These are phyloP conservation scores for Atta texana DNA, from an alignment of 1,140 invertebrate genomes.

Conservation along the genomic window DNA sequence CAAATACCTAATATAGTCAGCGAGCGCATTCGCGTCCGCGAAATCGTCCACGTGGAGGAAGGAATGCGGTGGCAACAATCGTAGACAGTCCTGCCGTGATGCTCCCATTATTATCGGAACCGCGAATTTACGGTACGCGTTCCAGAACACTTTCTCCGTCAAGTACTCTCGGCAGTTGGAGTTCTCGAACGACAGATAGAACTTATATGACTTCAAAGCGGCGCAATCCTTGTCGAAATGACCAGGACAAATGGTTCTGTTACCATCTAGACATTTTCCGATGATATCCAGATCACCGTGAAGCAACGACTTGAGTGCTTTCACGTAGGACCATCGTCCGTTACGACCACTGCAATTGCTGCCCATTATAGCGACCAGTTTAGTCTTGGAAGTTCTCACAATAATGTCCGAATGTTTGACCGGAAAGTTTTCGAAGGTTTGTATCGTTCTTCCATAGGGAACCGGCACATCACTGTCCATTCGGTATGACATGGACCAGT, in stretches of 20 bases:
- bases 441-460: conserved; percentile 88
- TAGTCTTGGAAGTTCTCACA: conserved; percentile 74
- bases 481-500: conserved; percentile 93
- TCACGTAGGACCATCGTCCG: conserved; percentile 88
- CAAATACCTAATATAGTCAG: conserved; percentile 88
- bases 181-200: conserved; percentile 93
- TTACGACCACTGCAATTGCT: conserved; percentile 88
- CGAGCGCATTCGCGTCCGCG: conserved; percentile 88
- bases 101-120: conserved; percentile 91
- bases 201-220: conserved; percentile 88
- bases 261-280: conserved; percentile 79
- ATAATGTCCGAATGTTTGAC: conserved; percentile 67
- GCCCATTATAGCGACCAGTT: conserved; percentile 88
- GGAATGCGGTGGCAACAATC: conserved; percentile 88
- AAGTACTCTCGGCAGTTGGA: conserved; percentile 90
- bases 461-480: conserved; percentile 90
- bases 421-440: background rate
- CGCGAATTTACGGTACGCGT: conserved; percentile 88
- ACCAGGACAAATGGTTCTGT: conserved; percentile 86
- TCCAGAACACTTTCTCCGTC: conserved; percentile 91
- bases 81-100: conserved; percentile 84
- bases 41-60: conserved; percentile 93
- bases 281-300: conserved; percentile 76
- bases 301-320: conserved; percentile 86
- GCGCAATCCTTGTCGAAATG: conserved; percentile 88